Conservation (phyloP, 2,888 invertebrate genomes). For the Sepiola atlantica region DNA sequence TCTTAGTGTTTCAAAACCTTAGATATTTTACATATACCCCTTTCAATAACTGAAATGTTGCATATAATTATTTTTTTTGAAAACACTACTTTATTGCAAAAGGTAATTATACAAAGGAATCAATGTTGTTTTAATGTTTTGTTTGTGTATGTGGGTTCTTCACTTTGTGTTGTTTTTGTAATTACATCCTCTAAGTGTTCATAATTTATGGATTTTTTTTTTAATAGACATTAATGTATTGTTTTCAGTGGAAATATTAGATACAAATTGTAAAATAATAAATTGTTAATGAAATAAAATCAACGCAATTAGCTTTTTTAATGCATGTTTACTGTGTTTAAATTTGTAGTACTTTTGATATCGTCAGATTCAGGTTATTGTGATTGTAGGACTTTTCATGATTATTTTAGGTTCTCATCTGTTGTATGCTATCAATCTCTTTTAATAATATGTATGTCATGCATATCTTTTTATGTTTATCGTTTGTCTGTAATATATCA, state of each 20-base stretch:
- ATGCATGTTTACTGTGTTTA: constrained; percentile 12
- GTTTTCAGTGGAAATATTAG: neutral
- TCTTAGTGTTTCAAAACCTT: neutral
- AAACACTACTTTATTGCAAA: neutral
- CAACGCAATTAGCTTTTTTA: too few relatives aligned
- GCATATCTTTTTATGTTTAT: too few relatives aligned
- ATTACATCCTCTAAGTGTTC: neutral
- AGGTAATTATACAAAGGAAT: neutral
- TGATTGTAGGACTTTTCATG: too few relatives aligned
- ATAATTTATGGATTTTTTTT: neutral
- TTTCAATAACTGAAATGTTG: neutral
- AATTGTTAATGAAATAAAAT: too few relatives aligned
- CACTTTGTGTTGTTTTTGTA: neutral
- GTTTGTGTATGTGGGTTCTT: neutral
- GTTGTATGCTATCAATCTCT: neutral
- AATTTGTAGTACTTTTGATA: neutral
- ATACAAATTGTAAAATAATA: neutral
- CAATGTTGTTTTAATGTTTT: neutral
- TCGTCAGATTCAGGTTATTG: neutral
- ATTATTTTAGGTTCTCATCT: too few relatives aligned
- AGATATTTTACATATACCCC: neutral
- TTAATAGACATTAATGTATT: neutral
- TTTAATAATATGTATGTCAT: neutral
- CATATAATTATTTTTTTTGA: neutral
- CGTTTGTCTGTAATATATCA: too few relatives aligned